Percentiles rank a stretch among this genome's conserved stretches.
Evolutionary conservation across 2,797 vertebrate species (phyloP).

Genomic region (Notolepis coatsorum): DNA sequence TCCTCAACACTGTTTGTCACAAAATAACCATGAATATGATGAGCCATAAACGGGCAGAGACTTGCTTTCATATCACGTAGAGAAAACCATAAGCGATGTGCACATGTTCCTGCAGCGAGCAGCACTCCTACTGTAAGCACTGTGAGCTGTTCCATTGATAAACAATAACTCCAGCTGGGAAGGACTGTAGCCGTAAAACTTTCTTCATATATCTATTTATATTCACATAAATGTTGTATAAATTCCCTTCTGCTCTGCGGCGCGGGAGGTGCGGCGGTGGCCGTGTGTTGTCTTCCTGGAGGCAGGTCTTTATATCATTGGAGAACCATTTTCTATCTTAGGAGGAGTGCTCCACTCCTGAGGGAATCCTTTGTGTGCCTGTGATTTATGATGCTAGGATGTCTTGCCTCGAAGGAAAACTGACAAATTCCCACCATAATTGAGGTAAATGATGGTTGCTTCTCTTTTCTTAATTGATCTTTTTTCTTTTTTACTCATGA

Average conservation of each 20-base stretch:
- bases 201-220: conserved; percentile 49
- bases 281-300: conserved; percentile 44
- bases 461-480: conserved; percentile 52
- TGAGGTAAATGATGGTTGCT: conserved; percentile 73
- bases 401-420: conserved; percentile 65
- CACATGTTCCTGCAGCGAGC: no score
- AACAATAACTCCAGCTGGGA: conserved; percentile 27
- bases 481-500: conserved; percentile 36
- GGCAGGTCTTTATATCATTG: conserved; percentile 62
- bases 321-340: conserved; percentile 61
- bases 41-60: no score
- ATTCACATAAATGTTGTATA: conserved; percentile 58
- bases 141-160: conserved; percentile 24
- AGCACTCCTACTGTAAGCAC: no score
- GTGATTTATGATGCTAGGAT: conserved; percentile 69
- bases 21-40: no score
- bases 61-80: no score
- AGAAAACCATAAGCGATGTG: no score
- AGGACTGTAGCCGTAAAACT: conserved; percentile 32
- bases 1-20: no score
- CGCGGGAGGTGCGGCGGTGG: conserved; percentile 37
- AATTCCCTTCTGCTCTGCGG: conserved; percentile 32
- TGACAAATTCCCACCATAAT: conserved; percentile 74
- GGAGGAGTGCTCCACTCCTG: conserved; percentile 52
- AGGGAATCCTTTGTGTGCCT: conserved; percentile 58